Evolutionary conservation across 2,797 vertebrate species (phyloP).

Genomic region (Pempheris klunzingeri): DNA sequence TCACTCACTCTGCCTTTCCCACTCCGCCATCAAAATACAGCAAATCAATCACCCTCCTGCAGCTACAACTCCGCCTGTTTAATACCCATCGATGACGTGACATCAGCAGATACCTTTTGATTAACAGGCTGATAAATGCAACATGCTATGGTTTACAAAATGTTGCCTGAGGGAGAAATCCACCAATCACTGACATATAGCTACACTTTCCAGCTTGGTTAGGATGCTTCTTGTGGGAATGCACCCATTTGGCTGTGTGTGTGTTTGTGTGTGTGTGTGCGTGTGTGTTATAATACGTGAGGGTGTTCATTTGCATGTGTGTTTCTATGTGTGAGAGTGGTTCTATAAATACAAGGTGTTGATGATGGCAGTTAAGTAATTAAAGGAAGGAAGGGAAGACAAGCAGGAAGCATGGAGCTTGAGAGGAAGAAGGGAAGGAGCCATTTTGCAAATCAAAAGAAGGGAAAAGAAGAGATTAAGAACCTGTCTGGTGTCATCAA

Average conservation of each 20-base stretch:
- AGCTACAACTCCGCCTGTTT: conserved; percentile 62
- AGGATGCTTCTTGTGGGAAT: conserved; percentile 35
- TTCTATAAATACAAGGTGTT: conserved; percentile 83
- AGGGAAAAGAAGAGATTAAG: conserved; percentile 47
- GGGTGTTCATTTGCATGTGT: conserved; percentile 69
- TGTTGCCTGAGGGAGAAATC: conserved; percentile 27
- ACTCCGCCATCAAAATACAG: conserved; percentile 61
- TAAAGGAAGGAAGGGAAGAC: conserved; percentile 51
- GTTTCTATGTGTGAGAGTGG: conserved; percentile 66
- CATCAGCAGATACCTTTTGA: conserved; percentile 64
- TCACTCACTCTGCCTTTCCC: conserved; percentile 48
- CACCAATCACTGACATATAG: conserved; percentile 1
- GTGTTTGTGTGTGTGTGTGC: conserved; percentile 16
- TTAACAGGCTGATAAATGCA: conserved; percentile 65
- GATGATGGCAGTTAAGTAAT: conserved; percentile 69
- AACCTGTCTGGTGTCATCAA: conserved; percentile 58
- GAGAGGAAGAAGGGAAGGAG: conserved; percentile 45
- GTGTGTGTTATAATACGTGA: conserved; percentile 39
- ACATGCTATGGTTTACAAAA: conserved; percentile 57
- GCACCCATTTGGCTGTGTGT: conserved; percentile 24
- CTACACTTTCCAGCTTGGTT: conserved; percentile 5
- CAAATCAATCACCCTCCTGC: conserved; percentile 70
- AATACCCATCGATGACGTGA: conserved; percentile 49
- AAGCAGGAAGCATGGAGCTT: conserved; percentile 26
- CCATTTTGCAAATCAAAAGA: conserved; percentile 44